A percentile compares a stretch with the other conserved stretches of the same genome.
phyloP scores from a whole-genome alignment of 2,113 vertebrate genomes.

The Lanius ludovicianus region DNA sequence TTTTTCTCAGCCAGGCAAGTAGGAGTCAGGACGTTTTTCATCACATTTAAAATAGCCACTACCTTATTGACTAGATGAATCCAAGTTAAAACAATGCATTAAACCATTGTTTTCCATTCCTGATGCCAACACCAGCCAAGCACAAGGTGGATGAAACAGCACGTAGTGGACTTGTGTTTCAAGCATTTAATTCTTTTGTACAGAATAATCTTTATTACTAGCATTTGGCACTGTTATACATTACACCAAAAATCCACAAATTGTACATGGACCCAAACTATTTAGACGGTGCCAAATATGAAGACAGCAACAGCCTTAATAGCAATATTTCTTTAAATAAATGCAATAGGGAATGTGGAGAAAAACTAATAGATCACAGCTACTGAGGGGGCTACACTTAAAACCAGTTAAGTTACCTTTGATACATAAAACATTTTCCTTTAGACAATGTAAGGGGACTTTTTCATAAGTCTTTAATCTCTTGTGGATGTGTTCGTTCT shows the following conservation, averaged over 20 bases:
- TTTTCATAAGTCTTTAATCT: constrained; percentile 1
- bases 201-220: constrained; percentile 77
- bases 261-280: constrained; percentile 68
- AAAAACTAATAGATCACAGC: constrained; percentile 63
- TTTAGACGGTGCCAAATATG: constrained; percentile 64
- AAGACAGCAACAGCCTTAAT: constrained; percentile 66
- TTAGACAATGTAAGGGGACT: constrained; percentile 38
- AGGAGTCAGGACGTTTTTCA: constrained; percentile 17
- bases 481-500: background rate
- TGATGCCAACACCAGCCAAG: background rate
- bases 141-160: constrained; percentile 63
- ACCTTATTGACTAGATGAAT: constrained; percentile 4
- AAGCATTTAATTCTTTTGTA: constrained; percentile 76
- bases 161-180: constrained; percentile 61
- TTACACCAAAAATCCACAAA: constrained; percentile 75
- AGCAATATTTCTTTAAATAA: constrained; percentile 74
- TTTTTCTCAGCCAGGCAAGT: background rate
- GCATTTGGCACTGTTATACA: constrained; percentile 73
- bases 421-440: constrained; percentile 68
- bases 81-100: background rate
- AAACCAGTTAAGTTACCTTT: constrained; percentile 73
- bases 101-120: background rate
- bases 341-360: constrained; percentile 46
- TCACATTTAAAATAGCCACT: constrained; percentile 24
- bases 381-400: constrained; percentile 63